phyloP scores from a whole-genome alignment of 2,113 vertebrate genomes.

The Centropus unirufus region DNA sequence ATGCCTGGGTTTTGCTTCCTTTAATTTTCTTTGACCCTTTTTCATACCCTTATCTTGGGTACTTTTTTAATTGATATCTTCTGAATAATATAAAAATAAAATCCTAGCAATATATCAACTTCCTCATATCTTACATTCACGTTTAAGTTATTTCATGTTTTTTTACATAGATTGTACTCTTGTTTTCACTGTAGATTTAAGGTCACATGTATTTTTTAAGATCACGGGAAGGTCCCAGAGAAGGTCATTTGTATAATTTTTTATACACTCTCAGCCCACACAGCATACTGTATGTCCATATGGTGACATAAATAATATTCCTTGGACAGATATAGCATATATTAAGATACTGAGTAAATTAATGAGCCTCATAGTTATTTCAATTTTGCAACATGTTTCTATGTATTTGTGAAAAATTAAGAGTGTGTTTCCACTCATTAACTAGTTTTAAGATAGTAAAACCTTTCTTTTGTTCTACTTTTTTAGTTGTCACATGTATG shows the following conservation, averaged over 20 bases:
- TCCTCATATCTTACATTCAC: rapidly evolving
- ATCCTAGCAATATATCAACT: background rate
- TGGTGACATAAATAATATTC: background rate
- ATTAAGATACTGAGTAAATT: background rate
- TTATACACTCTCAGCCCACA: background rate
- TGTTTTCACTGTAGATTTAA: background rate
- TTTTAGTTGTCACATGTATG: background rate
- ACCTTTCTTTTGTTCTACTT: too few relatives aligned
- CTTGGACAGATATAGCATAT: background rate
- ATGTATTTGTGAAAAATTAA: background rate
- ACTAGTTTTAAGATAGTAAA: background rate
- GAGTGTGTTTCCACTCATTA: background rate
- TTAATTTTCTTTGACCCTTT: background rate
- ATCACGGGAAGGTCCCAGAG: background rate
- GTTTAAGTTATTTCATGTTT: background rate
- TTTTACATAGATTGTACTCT: background rate
- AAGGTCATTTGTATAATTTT: background rate
- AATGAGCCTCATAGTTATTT: background rate
- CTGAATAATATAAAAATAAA: background rate
- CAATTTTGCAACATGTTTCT: background rate
- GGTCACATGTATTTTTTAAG: background rate
- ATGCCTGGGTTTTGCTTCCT: background rate
- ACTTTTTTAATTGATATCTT: background rate
- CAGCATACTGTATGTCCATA: background rate
- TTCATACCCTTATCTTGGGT: background rate